Conservation (phyloP, 2,797 vertebrate species). For the Enoplosus armatus region DNA sequence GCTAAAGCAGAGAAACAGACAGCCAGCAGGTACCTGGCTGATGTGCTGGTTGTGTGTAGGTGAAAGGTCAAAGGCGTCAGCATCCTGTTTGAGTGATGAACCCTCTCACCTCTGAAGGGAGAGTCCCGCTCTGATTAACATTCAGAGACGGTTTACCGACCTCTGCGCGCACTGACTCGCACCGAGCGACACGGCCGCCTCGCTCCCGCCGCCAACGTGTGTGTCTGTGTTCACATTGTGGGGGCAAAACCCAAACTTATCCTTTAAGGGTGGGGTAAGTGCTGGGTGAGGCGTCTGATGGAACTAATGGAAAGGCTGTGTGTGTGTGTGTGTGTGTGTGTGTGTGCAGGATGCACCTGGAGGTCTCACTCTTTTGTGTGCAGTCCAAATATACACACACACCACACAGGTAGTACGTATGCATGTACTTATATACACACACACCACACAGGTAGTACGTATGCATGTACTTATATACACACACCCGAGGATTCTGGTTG, state of each 20-base stretch:
- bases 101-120: conserved; percentile 28
- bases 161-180: no score
- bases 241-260: not conserved
- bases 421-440: not conserved
- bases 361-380: conserved; percentile 11
- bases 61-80: conserved; percentile 24
- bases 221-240: no score
- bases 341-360: conserved; percentile 66
- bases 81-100: conserved; percentile 23
- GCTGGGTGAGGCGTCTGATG: not conserved
- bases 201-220: no score
- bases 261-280: no score
- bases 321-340: conserved; percentile 5
- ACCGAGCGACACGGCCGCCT: no score
- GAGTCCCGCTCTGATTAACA: not conserved
- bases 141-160: not conserved
- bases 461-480: no score
- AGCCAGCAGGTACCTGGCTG: not conserved
- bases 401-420: not conserved
- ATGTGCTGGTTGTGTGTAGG: not conserved
- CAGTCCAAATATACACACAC: no score
- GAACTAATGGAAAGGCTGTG: not conserved
- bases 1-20: not conserved
- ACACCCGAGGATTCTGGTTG: no score
- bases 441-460: no score